Evolutionary conservation across 2,888 invertebrate species (phyloP).

Genomic region (Melanotus villosus): DNA sequence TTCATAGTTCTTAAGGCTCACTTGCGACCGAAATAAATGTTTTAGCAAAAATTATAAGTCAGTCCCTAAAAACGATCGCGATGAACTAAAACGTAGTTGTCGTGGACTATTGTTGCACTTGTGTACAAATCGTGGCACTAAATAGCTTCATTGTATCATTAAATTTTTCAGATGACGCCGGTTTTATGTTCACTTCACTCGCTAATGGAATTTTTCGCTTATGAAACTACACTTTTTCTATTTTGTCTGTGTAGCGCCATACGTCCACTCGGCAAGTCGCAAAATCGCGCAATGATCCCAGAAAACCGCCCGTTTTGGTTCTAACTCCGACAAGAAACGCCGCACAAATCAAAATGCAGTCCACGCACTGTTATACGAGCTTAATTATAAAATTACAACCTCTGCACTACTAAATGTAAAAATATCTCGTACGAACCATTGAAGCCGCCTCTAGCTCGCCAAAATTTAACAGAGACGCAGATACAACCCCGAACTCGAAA

Average conservation of each 20-base stretch:
- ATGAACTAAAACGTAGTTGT: too few relatives aligned
- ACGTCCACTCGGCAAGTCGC: constrained; percentile 25
- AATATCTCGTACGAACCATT: constrained; percentile 66
- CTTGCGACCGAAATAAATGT: too few relatives aligned
- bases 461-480: constrained; percentile 59
- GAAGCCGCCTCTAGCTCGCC: constrained; percentile 60
- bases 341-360: constrained; percentile 33
- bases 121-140: too few relatives aligned
- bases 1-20: not conserved
- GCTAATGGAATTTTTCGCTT: not conserved
- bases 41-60: too few relatives aligned
- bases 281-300: constrained; percentile 25
- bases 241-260: constrained; percentile 19
- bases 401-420: constrained; percentile 61
- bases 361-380: constrained; percentile 49
- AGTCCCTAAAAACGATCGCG: too few relatives aligned
- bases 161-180: not conserved
- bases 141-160: too few relatives aligned
- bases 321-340: not conserved
- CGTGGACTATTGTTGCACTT: too few relatives aligned
- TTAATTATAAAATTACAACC: constrained; percentile 65
- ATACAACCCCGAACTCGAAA: constrained; percentile 49
- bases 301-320: not conserved
- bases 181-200: not conserved
- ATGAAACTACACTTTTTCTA: not conserved